Conservation (phyloP, 2,797 vertebrate genomes). For the Sebastes cheni region DNA sequence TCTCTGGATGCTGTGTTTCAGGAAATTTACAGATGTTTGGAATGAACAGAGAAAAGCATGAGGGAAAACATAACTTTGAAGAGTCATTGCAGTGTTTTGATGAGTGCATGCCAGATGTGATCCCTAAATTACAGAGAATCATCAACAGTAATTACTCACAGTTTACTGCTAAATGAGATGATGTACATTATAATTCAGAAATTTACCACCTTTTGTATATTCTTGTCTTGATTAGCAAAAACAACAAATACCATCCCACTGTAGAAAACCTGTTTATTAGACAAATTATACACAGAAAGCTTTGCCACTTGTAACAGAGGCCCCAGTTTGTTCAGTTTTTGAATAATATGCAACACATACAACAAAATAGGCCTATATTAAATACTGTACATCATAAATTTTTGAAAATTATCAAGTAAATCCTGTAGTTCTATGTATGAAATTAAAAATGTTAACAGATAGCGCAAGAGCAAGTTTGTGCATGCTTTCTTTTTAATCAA, state of each 20-base stretch:
- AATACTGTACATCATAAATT: conserved; percentile 98
- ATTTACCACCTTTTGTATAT: not conserved
- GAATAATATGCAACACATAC: conserved; percentile 99
- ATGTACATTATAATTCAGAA: not conserved
- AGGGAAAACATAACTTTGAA: not conserved
- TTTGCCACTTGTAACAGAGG: conserved; percentile 99
- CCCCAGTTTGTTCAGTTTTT: conserved; percentile 97
- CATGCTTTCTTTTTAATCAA: conserved; percentile 94
- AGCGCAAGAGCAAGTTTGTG: conserved; percentile 90
- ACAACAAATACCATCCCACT: conserved; percentile 84
- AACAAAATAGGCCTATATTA: conserved; percentile 99
- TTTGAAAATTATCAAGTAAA: conserved; percentile 95
- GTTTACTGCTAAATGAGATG: not conserved
- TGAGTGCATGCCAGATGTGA: not conserved
- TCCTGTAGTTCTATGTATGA: conserved; percentile 94
- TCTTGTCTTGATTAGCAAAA: conserved; percentile 53
- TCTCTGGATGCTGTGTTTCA: not conserved
- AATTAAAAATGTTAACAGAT: conserved; percentile 91
- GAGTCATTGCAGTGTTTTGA: not conserved
- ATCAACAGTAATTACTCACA: not conserved
- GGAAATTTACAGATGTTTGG: not conserved
- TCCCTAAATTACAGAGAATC: not conserved
- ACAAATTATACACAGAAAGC: conserved; percentile 99
- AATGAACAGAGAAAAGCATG: not conserved
- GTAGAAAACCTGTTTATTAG: conserved; percentile 99